Conservation (phyloP, 2,888 invertebrate genomes). For the Andrena flavipes region DNA sequence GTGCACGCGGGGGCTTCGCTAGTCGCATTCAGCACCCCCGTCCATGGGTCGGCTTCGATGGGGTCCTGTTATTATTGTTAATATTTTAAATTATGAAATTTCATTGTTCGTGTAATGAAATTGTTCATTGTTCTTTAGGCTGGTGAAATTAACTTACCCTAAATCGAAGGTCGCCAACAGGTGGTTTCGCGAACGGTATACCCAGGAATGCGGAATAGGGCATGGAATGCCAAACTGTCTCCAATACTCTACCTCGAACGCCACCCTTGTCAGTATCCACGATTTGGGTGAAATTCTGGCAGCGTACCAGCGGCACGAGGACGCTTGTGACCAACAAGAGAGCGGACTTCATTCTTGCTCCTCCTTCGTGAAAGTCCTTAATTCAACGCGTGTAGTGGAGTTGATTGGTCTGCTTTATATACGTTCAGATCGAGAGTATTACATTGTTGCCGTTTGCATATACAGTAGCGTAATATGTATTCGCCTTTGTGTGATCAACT, state of each 20-base stretch:
- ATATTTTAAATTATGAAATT: too few relatives aligned
- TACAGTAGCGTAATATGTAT: too few relatives aligned
- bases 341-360: constrained; percentile 6
- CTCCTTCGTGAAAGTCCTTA: not conserved
- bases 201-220: constrained; percentile 8
- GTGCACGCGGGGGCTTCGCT: not conserved
- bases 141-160: too few relatives aligned
- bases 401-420: too few relatives aligned
- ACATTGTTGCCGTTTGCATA: too few relatives aligned
- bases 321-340: not conserved
- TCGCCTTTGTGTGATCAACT: too few relatives aligned
- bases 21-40: not conserved
- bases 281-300: not conserved
- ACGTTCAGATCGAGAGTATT: too few relatives aligned
- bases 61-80: not conserved
- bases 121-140: too few relatives aligned
- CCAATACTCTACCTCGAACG: not conserved
- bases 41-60: not conserved
- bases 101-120: too few relatives aligned
- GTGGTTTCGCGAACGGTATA: constrained; percentile 15
- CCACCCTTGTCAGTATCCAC: not conserved
- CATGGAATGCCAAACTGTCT: not conserved
- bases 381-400: too few relatives aligned
- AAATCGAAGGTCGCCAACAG: constrained; percentile 3
- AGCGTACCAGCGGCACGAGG: not conserved